Base-by-base conservation (phyloP, 2,113 vertebrate species). In the Oxyura jamaicensis region DNA sequence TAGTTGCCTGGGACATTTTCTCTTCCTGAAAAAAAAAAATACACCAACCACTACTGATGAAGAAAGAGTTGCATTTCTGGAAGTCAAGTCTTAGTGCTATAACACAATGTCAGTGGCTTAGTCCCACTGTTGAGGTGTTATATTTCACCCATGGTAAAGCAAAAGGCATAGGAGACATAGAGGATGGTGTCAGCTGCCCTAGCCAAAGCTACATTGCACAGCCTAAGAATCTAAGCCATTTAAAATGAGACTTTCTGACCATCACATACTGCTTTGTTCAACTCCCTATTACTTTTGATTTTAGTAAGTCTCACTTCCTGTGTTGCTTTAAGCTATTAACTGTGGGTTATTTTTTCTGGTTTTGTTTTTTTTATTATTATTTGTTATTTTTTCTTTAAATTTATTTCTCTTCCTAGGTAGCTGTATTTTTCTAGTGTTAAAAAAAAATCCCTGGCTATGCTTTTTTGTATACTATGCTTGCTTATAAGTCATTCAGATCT, bases 271-370 rank as follows among this genome's bases (percentile, higher is more conserved):
- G 42, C 3, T 13, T 82, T 72, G 59, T 93, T 94, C 22, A 91
- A 60, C 20, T 72, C 66, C 9, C 7, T 50, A 1, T 39, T 66
- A 73, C 66, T 91, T 88, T 35, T 73, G 8, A 0, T 48, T 92
- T 90, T n/a, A 90, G 11, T 50, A 91, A 74, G 39, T 84, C n/a
- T 65, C 44, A 69, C 28, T 90, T 95, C 75, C 71, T 88, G 46
- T 53, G 18, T 42, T 58, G 31, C 23, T 88, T 65, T 62, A 76
- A 41, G 41, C 6, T 87, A 33, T 52, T 59, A 83, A 28, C 9
- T 7, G 13, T 1, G 46, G 46, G 46, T 48, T 48, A 10, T 48
- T 48, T 48, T 48, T 48, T 48, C 46, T 48, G 46, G 20, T 48
- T 22, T 48, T 48, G 46, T 48, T 48, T 1, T 5, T 50, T 33